Evolutionary conservation across 2,888 invertebrate genomes (phyloP), one percentile per base, ranked within the genome.

Genomic region (Philereme vetulata): DNA sequence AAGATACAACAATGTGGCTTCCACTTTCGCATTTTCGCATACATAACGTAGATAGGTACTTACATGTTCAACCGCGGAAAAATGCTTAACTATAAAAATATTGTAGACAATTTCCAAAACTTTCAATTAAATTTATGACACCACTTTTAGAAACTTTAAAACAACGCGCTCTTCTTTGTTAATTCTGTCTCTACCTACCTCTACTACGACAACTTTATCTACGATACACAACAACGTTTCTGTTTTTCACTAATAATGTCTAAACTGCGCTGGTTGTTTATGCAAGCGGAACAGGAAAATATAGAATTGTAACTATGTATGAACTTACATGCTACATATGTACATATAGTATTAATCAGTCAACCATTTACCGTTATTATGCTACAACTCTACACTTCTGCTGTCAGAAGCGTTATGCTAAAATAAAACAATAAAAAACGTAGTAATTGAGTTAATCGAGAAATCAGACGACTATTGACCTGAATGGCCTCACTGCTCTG

Each of bases 401-500:
- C 53, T 56, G 8, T 10, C 8, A 48, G 53, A 54, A 53, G 46
- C 32, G 7, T 48, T 42, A 51, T 50, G 10, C 36, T 35, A 38
- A 42, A 43, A 50, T 53, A 9, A 55, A 43, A 64, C 43, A 42
- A 58, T 53, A 57, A 47, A 51, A 61, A 56, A 42, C 46, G 55
- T 52, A 50, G 44, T 61, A 62, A 62, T 65, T 62, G 52, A 54
- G 59, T 68, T 74, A 73, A 72, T 72, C 72, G 72, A 69, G 65
- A 79, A 79, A 85, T 84, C 81, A 82, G 76, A 72, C 84, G 77
- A 78, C 73, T 82, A 82, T 84, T 89, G 88, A 89, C 88, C 87
- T 70, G 53, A 63, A 56, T 76, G 75, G 62, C 79, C 78, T 62
- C 63, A 66, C 70, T 68, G 64, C 68, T 68, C 72, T 68, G 88